A percentile compares a stretch with the other conserved stretches of the same genome.
phyloP scores from a whole-genome alignment of 2,113 vertebrate genomes.

The Ceuthmochares aereus region DNA sequence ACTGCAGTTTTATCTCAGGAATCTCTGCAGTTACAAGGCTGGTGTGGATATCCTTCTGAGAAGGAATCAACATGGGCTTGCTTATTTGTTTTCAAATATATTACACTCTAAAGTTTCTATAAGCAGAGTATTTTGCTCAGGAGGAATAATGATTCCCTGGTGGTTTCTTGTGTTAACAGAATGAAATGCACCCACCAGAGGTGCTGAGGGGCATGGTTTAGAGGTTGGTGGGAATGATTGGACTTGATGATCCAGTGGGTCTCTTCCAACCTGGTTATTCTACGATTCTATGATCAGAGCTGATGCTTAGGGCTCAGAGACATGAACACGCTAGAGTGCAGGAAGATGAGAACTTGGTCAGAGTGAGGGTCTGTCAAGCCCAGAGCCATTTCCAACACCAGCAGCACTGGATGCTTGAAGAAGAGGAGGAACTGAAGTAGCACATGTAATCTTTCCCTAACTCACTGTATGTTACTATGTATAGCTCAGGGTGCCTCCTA shows the following conservation, averaged over 20 bases:
- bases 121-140: neutral
- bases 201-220: too few species aligned
- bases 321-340: accelerated
- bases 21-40: neutral
- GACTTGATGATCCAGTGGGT: too few species aligned
- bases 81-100: neutral
- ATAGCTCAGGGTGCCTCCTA: neutral
- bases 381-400: neutral
- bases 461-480: neutral
- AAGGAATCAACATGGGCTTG: neutral
- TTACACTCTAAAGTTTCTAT: neutral
- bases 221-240: too few species aligned
- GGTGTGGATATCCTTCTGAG: neutral
- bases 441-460: neutral
- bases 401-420: neutral
- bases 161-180: accelerated
- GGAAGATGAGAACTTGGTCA: neutral
- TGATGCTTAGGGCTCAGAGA: neutral
- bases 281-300: too few species aligned
- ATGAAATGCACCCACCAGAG: neutral
- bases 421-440: neutral
- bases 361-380: accelerated
- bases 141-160: neutral
- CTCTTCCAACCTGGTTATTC: too few species aligned
- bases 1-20: neutral